phyloP scores from a whole-genome alignment of 2,113 vertebrate species.

The Ammodytes dubius region DNA sequence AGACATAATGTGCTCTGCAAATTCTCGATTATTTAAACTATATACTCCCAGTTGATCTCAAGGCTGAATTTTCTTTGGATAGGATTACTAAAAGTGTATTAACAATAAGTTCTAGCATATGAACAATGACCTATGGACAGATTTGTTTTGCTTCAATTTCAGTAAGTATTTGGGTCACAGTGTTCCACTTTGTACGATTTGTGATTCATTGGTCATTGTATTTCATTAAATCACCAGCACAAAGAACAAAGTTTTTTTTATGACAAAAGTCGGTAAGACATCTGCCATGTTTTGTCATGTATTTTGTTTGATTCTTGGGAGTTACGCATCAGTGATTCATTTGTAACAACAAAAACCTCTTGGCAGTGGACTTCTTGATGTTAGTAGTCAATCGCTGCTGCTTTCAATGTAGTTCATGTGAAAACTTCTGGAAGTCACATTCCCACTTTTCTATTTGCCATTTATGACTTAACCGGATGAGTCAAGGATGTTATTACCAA shows the following conservation, averaged over 20 bases:
- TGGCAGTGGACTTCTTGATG: background rate
- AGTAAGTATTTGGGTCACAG: background rate
- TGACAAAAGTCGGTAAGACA: background rate
- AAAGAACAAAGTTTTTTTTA: background rate
- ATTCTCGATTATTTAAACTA: too few relatives aligned
- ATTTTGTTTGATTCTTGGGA: constrained; percentile 2
- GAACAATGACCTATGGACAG: background rate
- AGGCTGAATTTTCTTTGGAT: background rate
- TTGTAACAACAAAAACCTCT: background rate
- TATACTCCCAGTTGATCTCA: background rate
- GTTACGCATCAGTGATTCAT: background rate
- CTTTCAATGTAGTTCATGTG: background rate
- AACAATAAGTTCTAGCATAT: background rate
- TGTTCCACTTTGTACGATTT: background rate
- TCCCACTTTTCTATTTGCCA: background rate
- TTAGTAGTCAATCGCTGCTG: background rate
- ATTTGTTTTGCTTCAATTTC: constrained; percentile 11
- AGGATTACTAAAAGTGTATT: background rate
- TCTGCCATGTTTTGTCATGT: background rate
- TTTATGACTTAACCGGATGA: background rate
- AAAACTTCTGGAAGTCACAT: background rate
- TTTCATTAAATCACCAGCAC: constrained; percentile 6
- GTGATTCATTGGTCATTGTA: background rate
- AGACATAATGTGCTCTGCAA: too few relatives aligned
- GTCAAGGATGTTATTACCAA: too few relatives aligned